Conservation (phyloP, 1,140 invertebrate species). For the Lepidurus arcticus region DNA sequence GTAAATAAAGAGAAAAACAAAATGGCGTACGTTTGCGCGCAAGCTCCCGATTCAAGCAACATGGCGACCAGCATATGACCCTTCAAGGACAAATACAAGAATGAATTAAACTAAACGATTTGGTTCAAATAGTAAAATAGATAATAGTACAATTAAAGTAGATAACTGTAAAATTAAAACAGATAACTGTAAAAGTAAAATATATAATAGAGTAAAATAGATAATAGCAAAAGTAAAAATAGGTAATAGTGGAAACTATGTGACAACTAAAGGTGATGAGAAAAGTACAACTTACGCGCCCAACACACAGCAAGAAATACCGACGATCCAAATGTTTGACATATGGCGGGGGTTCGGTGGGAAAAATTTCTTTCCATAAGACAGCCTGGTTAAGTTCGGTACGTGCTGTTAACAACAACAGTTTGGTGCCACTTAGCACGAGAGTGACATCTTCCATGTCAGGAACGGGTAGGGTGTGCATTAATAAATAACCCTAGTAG, state of each 20-base stretch:
- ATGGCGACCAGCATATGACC: background rate
- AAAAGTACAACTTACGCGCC: background rate
- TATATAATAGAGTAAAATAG: too few species aligned
- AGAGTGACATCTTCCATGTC: constrained; percentile 11
- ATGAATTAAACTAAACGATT: too few species aligned
- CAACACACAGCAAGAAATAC: background rate
- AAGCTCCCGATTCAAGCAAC: background rate
- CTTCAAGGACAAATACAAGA: background rate
- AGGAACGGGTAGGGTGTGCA: background rate
- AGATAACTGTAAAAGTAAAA: too few species aligned
- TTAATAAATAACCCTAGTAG: background rate
- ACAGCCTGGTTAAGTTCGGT: background rate
- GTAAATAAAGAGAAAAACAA: too few species aligned
- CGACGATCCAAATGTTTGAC: background rate
- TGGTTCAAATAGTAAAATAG: too few species aligned
- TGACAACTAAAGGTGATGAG: background rate
- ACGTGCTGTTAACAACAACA: background rate
- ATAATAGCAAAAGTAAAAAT: background rate
- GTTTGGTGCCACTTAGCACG: background rate
- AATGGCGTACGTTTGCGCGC: background rate
- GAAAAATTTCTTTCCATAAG: background rate
- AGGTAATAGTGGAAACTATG: background rate
- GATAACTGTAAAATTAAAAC: too few species aligned
- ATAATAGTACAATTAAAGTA: too few species aligned
- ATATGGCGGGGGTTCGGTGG: constrained; percentile 14